These are phyloP conservation scores for Choristoneura rosaceana DNA, from an alignment of 2,888 invertebrate species.

Conservation along the genomic window DNA sequence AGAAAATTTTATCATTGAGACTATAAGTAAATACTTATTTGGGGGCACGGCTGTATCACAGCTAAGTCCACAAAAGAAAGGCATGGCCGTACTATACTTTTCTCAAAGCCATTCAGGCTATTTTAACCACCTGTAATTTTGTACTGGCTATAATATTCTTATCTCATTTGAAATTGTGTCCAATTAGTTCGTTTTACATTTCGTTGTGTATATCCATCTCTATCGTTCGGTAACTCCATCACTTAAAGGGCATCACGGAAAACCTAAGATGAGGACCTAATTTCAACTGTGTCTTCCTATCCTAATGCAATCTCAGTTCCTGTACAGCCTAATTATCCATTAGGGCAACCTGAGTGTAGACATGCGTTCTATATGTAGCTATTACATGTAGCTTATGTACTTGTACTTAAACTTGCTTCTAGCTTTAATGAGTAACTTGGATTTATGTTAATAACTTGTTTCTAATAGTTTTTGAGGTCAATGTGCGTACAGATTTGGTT, in stretches of 20 bases:
- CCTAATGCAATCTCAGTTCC: conserved; percentile 12
- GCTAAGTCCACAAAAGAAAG: no score
- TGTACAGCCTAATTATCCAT: conserved; percentile 13
- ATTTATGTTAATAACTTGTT: conserved; percentile 38
- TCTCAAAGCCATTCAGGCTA: no score
- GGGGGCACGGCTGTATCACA: no score
- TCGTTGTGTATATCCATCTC: neutral
- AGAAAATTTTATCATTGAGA: no score
- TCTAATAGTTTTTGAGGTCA: conserved; percentile 29
- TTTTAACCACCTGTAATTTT: no score
- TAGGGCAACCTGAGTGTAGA: conserved; percentile 21
- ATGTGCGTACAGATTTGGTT: conserved; percentile 29
- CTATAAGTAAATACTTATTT: no score
- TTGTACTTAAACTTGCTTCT: conserved; percentile 39
- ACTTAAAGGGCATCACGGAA: neutral
- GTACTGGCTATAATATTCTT: no score
- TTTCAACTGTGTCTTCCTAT: conserved; percentile 20
- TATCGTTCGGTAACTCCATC: neutral
- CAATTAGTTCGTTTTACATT: no score
- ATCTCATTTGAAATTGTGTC: no score
- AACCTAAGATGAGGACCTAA: neutral
- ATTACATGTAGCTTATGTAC: conserved; percentile 29
- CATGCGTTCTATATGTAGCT: conserved; percentile 15
- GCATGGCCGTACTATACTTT: no score
- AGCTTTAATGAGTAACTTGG: conserved; percentile 38